Conservation (phyloP, 2,113 vertebrate genomes). For the crab-eating macaque (Macaca fascicularis) region DNA sequence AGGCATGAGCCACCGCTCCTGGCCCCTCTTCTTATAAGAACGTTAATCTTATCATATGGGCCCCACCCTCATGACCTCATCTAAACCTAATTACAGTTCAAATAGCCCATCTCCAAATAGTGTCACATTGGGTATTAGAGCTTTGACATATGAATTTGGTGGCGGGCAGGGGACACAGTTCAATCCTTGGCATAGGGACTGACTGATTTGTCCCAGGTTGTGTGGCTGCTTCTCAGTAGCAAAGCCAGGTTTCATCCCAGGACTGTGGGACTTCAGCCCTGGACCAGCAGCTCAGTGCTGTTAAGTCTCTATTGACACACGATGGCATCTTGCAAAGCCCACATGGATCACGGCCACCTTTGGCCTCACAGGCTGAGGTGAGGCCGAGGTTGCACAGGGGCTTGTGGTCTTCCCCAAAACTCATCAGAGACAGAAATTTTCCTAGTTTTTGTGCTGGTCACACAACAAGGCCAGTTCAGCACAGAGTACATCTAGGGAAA, state of each 20-base stretch:
- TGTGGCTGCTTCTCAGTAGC: accelerated
- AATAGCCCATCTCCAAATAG: not conserved
- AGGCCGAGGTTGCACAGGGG: not conserved
- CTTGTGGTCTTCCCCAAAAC: not conserved
- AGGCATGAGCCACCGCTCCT: too few relatives aligned
- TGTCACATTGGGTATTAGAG: accelerated
- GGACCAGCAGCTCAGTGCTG: accelerated
- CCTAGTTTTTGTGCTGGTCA: not conserved
- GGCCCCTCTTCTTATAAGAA: not conserved
- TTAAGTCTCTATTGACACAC: not conserved
- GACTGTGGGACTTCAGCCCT: not conserved
- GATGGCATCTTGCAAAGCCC: accelerated
- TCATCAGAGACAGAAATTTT: not conserved
- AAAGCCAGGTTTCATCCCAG: not conserved
- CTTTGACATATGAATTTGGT: not conserved
- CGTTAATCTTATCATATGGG: not conserved
- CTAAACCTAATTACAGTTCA: not conserved
- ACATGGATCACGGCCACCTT: accelerated
- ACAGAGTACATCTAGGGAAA: not conserved
- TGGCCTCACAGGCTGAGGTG: not conserved
- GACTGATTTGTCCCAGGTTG: not conserved
- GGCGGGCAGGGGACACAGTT: not conserved
- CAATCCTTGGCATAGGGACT: not conserved
- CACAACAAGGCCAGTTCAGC: not conserved
- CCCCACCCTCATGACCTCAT: not conserved